Percentiles rank a stretch among this genome's conserved stretches.
These are phyloP conservation scores for Enteromius fasciolatus DNA, from an alignment of 2,797 vertebrate species.

Conservation along the genomic window DNA sequence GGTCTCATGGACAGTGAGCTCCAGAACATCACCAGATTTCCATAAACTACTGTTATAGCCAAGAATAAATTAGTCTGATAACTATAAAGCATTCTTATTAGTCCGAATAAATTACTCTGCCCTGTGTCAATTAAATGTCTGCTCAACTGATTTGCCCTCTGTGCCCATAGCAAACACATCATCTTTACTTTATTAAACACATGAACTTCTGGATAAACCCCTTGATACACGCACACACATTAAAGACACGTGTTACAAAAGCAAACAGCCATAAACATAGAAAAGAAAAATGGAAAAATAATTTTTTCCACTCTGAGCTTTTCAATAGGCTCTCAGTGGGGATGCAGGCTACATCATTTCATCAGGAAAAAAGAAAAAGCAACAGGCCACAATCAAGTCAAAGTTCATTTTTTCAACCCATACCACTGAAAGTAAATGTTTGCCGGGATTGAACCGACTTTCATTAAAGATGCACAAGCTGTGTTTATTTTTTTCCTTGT, in stretches of 20 bases:
- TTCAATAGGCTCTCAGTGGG: slow-evolving; percentile 35
- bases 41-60: slow-evolving; percentile 73
- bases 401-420: slow-evolving; percentile 23
- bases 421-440: slow-evolving; percentile 33
- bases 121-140: slow-evolving; percentile 62
- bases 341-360: slow-evolving; percentile 12
- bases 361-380: slow-evolving; percentile 5
- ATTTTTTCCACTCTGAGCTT: slow-evolving; percentile 45
- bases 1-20: slow-evolving; percentile 65
- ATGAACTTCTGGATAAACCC: slow-evolving; percentile 8
- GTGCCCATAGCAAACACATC: slow-evolving; percentile 22
- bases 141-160: slow-evolving; percentile 55
- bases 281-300: slow-evolving; percentile 24
- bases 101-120: slow-evolving; percentile 63
- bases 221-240: not conserved
- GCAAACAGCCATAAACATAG: slow-evolving; percentile 5
- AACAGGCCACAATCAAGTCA: slow-evolving; percentile 43
- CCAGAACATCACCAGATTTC: slow-evolving; percentile 61
- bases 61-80: slow-evolving; percentile 69
- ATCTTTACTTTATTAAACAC: slow-evolving; percentile 52
- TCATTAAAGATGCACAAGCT: slow-evolving; percentile 43
- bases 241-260: slow-evolving; percentile 3
- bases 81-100: slow-evolving; percentile 66
- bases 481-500: slow-evolving; percentile 12
- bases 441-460: slow-evolving; percentile 34